A percentile compares a stretch with the other conserved stretches of the same genome.
Conservation (phyloP, 2,888 invertebrate genomes). For the Argyresthia goedartella region DNA sequence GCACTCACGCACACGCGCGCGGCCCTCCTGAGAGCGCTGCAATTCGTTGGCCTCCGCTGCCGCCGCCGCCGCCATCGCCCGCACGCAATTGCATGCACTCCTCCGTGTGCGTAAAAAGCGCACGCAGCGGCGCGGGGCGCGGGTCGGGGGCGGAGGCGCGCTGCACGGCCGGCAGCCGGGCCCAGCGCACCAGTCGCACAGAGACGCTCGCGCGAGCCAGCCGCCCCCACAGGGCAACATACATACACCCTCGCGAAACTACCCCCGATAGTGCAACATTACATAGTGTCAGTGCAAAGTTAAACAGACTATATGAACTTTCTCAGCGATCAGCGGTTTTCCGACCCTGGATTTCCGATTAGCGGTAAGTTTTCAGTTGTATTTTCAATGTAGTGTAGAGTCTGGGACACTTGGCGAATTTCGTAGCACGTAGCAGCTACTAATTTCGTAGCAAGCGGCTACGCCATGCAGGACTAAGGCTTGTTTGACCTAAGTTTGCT, state of each 20-base stretch:
- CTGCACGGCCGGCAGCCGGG: conserved; percentile 30
- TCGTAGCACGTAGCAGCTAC: conserved; percentile 15
- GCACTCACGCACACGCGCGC: conserved; percentile 54
- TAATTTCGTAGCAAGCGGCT: conserved; percentile 18
- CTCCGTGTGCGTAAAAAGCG: conserved; percentile 48
- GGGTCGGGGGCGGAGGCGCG: conserved; percentile 34
- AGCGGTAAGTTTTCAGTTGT: conserved; percentile 18
- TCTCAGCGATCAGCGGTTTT: neutral
- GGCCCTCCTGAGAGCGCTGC: conserved; percentile 59
- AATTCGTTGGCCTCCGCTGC: conserved; percentile 59
- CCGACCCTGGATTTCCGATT: conserved; percentile 1
- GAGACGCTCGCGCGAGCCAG: conserved; percentile 59
- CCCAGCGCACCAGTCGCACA: conserved; percentile 47
- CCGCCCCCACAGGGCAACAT: conserved; percentile 61
- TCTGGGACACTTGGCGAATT: too few relatives aligned
- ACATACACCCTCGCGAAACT: conserved; percentile 11
- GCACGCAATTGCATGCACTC: conserved; percentile 65
- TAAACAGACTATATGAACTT: conserved; percentile 16
- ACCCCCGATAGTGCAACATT: conserved; percentile 12
- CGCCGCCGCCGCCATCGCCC: conserved; percentile 31
- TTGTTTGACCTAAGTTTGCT: neutral
- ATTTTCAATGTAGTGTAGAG: too few relatives aligned
- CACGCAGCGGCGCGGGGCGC: conserved; percentile 48
- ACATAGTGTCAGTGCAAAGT: conserved; percentile 55
- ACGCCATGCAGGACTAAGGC: neutral